Evolutionary conservation across 2,113 vertebrate species (phyloP), one percentile per base, ranked within the genome.

Genomic region (Pseudorhombus dupliciocellatus): DNA sequence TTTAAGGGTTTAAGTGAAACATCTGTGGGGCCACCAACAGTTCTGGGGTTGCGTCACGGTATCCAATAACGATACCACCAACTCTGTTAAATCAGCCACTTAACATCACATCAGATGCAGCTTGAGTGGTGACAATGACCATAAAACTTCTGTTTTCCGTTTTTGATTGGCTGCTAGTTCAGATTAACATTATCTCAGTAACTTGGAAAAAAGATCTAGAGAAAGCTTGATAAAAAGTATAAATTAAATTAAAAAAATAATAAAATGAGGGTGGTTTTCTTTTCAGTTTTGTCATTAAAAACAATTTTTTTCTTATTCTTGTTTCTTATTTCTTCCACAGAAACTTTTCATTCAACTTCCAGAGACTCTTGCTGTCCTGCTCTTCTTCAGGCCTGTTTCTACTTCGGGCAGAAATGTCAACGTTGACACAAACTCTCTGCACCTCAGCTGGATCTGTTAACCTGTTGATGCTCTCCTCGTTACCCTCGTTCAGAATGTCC

Each of bases 291-390:
- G 6, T 51, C 22, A 51, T 15, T 3, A 1, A 18, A 37, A n/a
- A n/a, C 31, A 60, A 44, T 30, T 54, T 22, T 73, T 12, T 30
- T 37, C 0, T n/a, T 30, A 51, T 22, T 73, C 5, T 30, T 37
- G 0, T n/a, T 15, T 15, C 11, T 87, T 25, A 90, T 79, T 93
- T 95, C 87, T 94, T 97, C 97, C 97, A 99, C 2, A 99, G 72
- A 88, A 98, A 99, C 37, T 95, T 96, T 11, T 98, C 95, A 50
- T 99, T 99, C 37, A 93, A 94, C 89, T 95, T 96, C 97, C 97
- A 98, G 21, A 98, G 94, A 80, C 79, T 83, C 70, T 89, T 87
- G 2, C 18, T 46, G 5, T 46, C 87, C 4, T 67, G 88, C 7
- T 79, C 66, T 30, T 88, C 83, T 53, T 71, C 80, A 28, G 54